These are phyloP conservation scores for Myrmecophaga tridactyla DNA, from an alignment of 2,113 vertebrate genomes.

Conservation along the genomic window DNA sequence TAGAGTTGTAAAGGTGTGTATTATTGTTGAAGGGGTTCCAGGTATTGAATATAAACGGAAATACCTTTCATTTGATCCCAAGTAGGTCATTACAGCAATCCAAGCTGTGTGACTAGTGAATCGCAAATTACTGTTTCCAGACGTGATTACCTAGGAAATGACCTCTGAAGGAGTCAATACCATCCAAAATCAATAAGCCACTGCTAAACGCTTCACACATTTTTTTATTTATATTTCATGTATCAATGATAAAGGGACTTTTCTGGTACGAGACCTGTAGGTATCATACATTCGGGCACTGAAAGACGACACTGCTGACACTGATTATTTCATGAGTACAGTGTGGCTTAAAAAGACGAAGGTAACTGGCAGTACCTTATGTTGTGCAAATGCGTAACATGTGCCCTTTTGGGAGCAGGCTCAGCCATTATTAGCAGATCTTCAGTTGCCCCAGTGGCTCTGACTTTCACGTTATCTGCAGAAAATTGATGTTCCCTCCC, in stretches of 20 bases:
- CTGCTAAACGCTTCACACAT: background rate
- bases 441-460: background rate
- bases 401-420: background rate
- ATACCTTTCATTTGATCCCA: background rate
- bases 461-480: background rate
- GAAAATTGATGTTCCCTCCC: too few relatives aligned
- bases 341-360: background rate
- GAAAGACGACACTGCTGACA: background rate
- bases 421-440: background rate
- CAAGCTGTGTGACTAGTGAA: background rate
- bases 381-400: background rate
- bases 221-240: background rate
- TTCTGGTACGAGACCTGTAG: background rate
- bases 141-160: background rate
- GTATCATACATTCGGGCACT: background rate
- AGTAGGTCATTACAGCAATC: background rate
- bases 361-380: background rate
- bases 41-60: background rate
- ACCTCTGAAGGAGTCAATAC: background rate
- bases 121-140: conserved; percentile 17
- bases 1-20: background rate
- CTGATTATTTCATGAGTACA: background rate
- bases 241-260: background rate
- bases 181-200: conserved; percentile 26
- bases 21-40: background rate